phyloP scores from a whole-genome alignment of 2,888 invertebrate species.

The Salticus scenicus region DNA sequence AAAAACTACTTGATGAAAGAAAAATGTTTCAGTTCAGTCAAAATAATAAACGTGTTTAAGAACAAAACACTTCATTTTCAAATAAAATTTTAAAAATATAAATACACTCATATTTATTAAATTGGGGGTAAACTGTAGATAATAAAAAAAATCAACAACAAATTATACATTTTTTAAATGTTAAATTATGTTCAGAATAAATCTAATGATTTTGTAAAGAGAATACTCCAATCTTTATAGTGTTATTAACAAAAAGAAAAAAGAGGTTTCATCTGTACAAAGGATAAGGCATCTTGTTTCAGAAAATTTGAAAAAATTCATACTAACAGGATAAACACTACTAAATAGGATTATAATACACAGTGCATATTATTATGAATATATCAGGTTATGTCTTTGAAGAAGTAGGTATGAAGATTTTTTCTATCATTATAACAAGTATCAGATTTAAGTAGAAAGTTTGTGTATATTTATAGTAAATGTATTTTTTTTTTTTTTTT shows the following conservation, averaged over 20 bases:
- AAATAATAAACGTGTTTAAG: too few relatives aligned
- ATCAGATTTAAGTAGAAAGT: constrained; percentile 12
- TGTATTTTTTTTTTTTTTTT: too few relatives aligned
- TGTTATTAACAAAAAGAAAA: constrained; percentile 19
- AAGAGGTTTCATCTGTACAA: constrained; percentile 32
- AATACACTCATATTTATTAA: too few relatives aligned
- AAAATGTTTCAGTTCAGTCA: too few relatives aligned
- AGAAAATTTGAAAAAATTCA: constrained; percentile 19
- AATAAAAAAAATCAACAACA: too few relatives aligned
- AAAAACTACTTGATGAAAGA: too few relatives aligned
- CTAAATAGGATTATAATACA: constrained; percentile 12
- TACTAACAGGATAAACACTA: constrained; percentile 24
- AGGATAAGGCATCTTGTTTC: constrained; percentile 54
- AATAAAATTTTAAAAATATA: too few relatives aligned
- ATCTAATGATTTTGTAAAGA: too few relatives aligned
- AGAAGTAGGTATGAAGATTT: constrained; percentile 11
- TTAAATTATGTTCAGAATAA: too few relatives aligned
- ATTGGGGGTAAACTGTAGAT: too few relatives aligned
- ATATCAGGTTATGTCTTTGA: background rate
- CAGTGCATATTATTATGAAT: background rate
- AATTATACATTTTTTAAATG: too few relatives aligned
- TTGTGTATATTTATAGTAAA: constrained; percentile 12
- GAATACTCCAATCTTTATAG: constrained; percentile 18
- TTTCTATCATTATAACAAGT: constrained; percentile 15
- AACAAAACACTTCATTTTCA: too few relatives aligned